phyloP scores from a whole-genome alignment of 92 coral and sea anemone species.

The Actinostola sp. region DNA sequence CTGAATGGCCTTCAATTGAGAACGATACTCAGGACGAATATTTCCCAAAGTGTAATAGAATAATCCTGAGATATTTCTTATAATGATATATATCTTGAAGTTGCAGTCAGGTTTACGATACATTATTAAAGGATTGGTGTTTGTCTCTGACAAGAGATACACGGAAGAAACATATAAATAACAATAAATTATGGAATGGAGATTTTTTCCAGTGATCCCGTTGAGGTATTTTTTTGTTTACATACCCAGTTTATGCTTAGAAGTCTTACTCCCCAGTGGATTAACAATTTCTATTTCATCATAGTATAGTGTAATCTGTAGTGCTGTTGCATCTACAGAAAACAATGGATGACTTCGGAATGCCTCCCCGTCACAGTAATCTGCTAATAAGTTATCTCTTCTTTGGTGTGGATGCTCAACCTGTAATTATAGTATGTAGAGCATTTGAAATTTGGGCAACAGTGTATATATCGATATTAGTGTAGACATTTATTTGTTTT shows the following conservation, averaged over 20 bases:
- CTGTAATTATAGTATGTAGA: background rate
- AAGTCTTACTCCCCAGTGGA: constrained; percentile 36
- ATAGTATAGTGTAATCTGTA: constrained; percentile 31
- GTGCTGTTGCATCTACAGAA: constrained; percentile 10
- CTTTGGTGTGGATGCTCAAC: constrained; percentile 32
- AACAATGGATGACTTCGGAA: constrained; percentile 32
- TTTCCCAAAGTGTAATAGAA: constrained; percentile 60
- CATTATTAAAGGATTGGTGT: too few species aligned
- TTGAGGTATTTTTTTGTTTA: too few species aligned
- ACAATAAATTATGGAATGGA: too few species aligned
- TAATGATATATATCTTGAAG: too few species aligned
- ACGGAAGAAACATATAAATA: too few species aligned
- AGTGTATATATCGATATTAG: too few species aligned
- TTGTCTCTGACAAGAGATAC: too few species aligned
- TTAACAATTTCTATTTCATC: constrained; percentile 40
- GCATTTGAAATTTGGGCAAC: background rate
- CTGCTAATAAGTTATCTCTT: constrained; percentile 20
- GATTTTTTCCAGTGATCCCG: too few species aligned
- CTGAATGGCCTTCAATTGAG: constrained; percentile 45
- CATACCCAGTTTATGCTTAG: constrained; percentile 30
- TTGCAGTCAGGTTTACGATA: too few species aligned
- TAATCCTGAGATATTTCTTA: constrained; percentile 38
- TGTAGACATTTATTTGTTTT: too few species aligned
- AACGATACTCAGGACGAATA: constrained; percentile 48
- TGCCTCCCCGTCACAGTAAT: constrained; percentile 40